Base-by-base conservation (phyloP, 2,797 vertebrate genomes). In the Crypturellus tataupa region DNA sequence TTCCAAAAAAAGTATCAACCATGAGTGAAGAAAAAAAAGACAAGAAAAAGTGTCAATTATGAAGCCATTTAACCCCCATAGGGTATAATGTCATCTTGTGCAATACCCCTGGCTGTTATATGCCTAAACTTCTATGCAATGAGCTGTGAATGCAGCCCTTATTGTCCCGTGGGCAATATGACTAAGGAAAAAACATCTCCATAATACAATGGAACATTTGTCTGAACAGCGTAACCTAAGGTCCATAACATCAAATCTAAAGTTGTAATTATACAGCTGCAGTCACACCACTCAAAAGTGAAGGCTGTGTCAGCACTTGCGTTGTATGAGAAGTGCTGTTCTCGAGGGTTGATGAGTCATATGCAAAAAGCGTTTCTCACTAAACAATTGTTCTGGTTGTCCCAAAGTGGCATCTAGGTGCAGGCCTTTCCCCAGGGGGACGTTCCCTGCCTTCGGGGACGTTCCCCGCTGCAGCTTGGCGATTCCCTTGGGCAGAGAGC, bases 301-400 rank as follows among this genome's bases (percentile, higher is more conserved):
- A 89, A 87, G 95, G 82, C 89, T 93, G 76, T 96, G 93, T 94
- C 90, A 93, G 85, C 87, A 73, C 58, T 68, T 72, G 87, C 47
- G 91, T 95, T 97, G 64, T 92, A 77, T 88, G 96, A 96, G 82
- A 68, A 96, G 85, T 95, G 87, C 80, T 94, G 89, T 97, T 97
- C 95, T 95, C 84, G 86, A 89, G 95, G 88, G 80, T 96, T 96
- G 95, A 92, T 95, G 95, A 96, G 80, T 97, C 95, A 94, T 94
- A 93, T 78, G 92, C 88, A 94, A 91, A 89, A 94, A 85, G 47
- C 64, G 72, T 76, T 89, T 86, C 71, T 73, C 75, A 53, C 85
- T 80, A 78, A 90, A 93, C 81, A 88, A 92, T 95, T 95, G 89
- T 96, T 93, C 89, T 90, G 27, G 51, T 89, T 95, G 91, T 96